These are phyloP conservation scores for Platyrinchus mystaceus DNA, from an alignment of 2,797 vertebrate species.

Conservation along the genomic window DNA sequence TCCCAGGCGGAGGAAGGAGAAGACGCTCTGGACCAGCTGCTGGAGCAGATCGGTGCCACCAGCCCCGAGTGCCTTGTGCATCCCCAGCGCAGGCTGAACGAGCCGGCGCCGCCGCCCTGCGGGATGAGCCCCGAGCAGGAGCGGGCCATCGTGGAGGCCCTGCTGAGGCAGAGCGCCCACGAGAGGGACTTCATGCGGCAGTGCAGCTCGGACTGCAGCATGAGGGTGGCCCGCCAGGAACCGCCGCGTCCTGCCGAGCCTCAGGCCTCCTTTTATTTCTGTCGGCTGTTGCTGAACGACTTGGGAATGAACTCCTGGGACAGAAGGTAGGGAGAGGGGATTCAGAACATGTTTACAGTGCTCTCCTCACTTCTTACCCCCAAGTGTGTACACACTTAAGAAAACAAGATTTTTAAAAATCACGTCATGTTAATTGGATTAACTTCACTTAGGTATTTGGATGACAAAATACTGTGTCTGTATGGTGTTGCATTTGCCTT, in stretches of 20 bases:
- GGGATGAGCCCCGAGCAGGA: constrained; percentile 91
- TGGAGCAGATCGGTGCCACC: constrained; percentile 86
- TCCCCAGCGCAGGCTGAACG: constrained; percentile 85
- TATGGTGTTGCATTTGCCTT: background rate
- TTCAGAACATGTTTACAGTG: fast-evolving
- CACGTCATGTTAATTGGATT: fast-evolving
- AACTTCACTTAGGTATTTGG: background rate
- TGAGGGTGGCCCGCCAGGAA: constrained; percentile 78
- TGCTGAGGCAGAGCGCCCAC: constrained; percentile 82
- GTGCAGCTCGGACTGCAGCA: constrained; percentile 74
- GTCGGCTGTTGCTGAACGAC: constrained; percentile 90
- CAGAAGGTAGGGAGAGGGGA: constrained; percentile 83
- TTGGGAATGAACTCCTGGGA: constrained; percentile 99
- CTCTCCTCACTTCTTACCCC: background rate
- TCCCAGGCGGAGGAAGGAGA: constrained; percentile 77
- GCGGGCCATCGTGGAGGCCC: constrained; percentile 81
- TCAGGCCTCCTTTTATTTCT: constrained; percentile 93
- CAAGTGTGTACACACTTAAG: fast-evolving
- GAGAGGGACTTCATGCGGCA: constrained; percentile 83
- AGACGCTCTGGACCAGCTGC: constrained; percentile 86
- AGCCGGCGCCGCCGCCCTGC: constrained; percentile 85
- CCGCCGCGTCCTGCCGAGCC: constrained; percentile 83
- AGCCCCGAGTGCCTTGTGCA: constrained; percentile 94
- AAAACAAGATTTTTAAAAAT: fast-evolving
- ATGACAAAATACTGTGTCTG: background rate